A percentile compares a stretch with the other conserved stretches of the same genome.
phyloP scores from a whole-genome alignment of 2,888 invertebrate species.

The Tanytarsus gracilentus region DNA sequence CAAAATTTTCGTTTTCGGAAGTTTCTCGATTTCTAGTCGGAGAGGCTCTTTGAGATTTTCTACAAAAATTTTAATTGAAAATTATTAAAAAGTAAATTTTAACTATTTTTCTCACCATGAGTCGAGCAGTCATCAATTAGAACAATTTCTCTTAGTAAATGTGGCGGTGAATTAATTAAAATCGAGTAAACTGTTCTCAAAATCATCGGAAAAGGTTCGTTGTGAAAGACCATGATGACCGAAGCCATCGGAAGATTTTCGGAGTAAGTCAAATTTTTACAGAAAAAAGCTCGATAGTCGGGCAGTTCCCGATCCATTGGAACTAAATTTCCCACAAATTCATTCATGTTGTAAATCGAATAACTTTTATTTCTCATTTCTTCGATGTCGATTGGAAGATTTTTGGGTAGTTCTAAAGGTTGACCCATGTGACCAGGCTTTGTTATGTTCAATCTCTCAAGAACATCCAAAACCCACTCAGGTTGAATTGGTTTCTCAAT shows the following conservation, averaged over 20 bases:
- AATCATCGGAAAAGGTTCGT: slow-evolving; percentile 17
- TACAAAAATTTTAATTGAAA: not conserved
- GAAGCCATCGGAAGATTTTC: not conserved
- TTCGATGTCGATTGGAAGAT: not conserved
- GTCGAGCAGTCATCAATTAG: slow-evolving; percentile 16
- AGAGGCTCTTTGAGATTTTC: not conserved
- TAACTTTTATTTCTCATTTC: not conserved
- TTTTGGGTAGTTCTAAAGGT: not conserved
- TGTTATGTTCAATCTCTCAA: not conserved
- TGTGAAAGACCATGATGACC: slow-evolving; percentile 13
- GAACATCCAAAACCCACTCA: not conserved
- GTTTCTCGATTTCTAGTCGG: not conserved
- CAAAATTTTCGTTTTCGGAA: slow-evolving; percentile 11
- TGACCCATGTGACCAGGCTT: slow-evolving; percentile 5
- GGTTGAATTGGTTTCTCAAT: not conserved
- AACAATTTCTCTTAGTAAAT: slow-evolving; percentile 5
- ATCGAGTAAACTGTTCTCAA: slow-evolving; percentile 7
- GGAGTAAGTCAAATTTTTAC: not conserved
- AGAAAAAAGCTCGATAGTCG: not conserved
- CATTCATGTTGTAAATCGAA: not conserved
- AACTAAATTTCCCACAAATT: not conserved
- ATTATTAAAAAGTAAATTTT: not conserved
- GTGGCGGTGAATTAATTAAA: not conserved
- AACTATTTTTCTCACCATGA: not conserved
- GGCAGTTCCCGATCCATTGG: not conserved